Base-by-base conservation (phyloP, 2,113 vertebrate genomes). In the Triplophysa rosa region DNA sequence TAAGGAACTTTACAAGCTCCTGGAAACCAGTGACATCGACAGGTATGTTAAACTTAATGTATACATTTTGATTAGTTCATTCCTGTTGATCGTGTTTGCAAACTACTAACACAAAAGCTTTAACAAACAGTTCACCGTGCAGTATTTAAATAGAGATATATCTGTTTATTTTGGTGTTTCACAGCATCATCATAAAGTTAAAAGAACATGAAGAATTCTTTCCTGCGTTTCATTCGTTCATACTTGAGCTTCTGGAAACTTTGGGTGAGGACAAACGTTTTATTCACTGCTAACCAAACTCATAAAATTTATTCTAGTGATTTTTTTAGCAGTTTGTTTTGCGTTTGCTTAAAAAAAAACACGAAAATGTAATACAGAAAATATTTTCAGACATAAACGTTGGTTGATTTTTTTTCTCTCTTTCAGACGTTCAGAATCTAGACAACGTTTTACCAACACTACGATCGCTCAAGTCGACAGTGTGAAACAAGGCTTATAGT, bases 201-300 rank as follows among this genome's bases (percentile, higher is more conserved):
- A 92, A 95, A 91, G 95, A 96, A 83, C 93, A 98, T 0, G 93
- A 95, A 0, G 89, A 93, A 79, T 98, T 97, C 88, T 97, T 97
- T 61, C 95, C 95, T 1, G 92, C 93, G 0, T 98, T 98, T 90
- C 93, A 95, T 40, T 89, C 88, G 59, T 93, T 97, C 77, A 84
- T 94, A 54, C 86, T 90, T 63, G 92, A 94, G 2, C 87, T 97
- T 29, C 91, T 97, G 56, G 71, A 88, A 62, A 86, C 93, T 72
- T 89, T 97, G 61, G 95, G 96, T 98, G 90, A 78, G 63, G 5
- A 2, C 8, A 37, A 21, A 29, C 66, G 11, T 21, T 49, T 49
- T 62, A 64, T 33, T 61, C 40, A 56, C 6, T 19, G 54, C n/a
- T 58, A 21, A 21, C 19, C n/a, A 58, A 58, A 58, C 17, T n/a